These are phyloP conservation scores for Alligator mississippiensis DNA, from an alignment of 2,113 vertebrate genomes.

Conservation along the genomic window DNA sequence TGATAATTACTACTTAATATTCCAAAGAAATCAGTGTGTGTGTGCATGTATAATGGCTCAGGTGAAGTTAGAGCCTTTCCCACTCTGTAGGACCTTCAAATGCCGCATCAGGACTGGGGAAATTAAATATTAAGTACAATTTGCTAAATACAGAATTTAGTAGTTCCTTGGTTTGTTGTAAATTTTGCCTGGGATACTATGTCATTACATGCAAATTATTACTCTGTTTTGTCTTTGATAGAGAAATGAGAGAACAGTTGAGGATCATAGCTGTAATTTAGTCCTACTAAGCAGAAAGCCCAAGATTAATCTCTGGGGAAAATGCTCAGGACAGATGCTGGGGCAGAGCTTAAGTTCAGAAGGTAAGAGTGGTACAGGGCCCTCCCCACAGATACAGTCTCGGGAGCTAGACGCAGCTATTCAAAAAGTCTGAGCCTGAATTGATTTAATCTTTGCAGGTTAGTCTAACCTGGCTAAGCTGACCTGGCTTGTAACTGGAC, in stretches of 20 bases:
- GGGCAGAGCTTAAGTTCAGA: too few relatives aligned
- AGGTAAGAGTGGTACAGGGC: too few relatives aligned
- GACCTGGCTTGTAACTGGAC: too few relatives aligned
- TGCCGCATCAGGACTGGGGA: not conserved
- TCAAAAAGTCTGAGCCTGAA: too few relatives aligned
- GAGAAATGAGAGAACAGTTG: not conserved
- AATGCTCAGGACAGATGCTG: not conserved
- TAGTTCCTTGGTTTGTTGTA: not conserved
- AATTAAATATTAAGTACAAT: not conserved
- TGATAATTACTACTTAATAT: not conserved
- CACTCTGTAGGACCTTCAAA: too few relatives aligned
- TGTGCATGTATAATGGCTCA: not conserved
- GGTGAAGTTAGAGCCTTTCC: not conserved
- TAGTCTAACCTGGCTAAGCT: too few relatives aligned
- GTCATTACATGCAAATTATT: not conserved
- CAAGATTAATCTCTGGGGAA: slow-evolving; percentile 6
- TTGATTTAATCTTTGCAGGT: too few relatives aligned
- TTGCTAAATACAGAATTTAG: not conserved
- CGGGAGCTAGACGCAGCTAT: too few relatives aligned
- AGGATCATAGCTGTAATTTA: not conserved
- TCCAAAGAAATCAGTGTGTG: not conserved
- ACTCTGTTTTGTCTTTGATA: not conserved
- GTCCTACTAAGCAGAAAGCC: not conserved
- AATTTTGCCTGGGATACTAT: not conserved
- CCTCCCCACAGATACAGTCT: too few relatives aligned